A percentile compares a stretch with the other conserved stretches of the same genome.
These are phyloP conservation scores for Aurelia aurita DNA, from an alignment of 30 jellyfish, hydroid and myxozoan genomes.

Conservation along the genomic window DNA sequence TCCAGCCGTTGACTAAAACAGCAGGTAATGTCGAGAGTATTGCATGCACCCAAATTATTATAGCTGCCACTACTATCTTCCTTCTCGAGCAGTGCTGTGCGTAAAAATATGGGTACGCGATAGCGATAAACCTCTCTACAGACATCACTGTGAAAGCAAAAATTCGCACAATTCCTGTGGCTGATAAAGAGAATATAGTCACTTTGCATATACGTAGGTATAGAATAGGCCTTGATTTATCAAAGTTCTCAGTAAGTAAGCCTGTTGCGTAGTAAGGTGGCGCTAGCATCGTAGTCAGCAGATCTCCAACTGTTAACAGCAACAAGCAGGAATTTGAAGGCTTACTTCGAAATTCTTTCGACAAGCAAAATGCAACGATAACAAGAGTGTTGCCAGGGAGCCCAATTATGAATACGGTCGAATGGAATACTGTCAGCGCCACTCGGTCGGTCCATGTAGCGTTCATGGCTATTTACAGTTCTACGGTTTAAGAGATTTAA, in stretches of 20 bases:
- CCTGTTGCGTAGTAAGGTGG: constrained; percentile 75
- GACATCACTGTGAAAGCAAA: constrained; percentile 64
- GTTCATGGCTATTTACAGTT: constrained; percentile 24
- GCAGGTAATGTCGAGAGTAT: constrained; percentile 66
- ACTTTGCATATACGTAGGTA: constrained; percentile 44
- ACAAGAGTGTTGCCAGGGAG: constrained; percentile 69
- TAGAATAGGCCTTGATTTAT: constrained; percentile 14
- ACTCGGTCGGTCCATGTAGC: constrained; percentile 41
- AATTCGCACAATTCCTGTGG: constrained; percentile 54
- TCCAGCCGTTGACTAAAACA: constrained; percentile 62
- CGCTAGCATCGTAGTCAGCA: constrained; percentile 58
- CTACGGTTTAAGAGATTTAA: not conserved
- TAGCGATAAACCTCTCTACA: constrained; percentile 59
- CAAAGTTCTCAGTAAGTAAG: constrained; percentile 25
- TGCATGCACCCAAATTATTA: constrained; percentile 53
- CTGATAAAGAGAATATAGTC: constrained; percentile 34
- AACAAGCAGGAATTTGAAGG: constrained; percentile 64
- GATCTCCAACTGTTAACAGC: constrained; percentile 69
- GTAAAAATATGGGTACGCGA: constrained; percentile 60
- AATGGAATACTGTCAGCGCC: constrained; percentile 33
- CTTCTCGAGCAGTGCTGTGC: constrained; percentile 20
- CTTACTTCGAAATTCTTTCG: constrained; percentile 57
- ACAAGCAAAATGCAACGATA: constrained; percentile 44
- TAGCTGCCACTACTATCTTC: constrained; percentile 17
- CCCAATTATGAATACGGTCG: constrained; percentile 51